Evolutionary conservation across 1,140 invertebrate genomes (phyloP), one percentile per base, ranked within the genome.

Genomic region (Cepaea nemoralis): DNA sequence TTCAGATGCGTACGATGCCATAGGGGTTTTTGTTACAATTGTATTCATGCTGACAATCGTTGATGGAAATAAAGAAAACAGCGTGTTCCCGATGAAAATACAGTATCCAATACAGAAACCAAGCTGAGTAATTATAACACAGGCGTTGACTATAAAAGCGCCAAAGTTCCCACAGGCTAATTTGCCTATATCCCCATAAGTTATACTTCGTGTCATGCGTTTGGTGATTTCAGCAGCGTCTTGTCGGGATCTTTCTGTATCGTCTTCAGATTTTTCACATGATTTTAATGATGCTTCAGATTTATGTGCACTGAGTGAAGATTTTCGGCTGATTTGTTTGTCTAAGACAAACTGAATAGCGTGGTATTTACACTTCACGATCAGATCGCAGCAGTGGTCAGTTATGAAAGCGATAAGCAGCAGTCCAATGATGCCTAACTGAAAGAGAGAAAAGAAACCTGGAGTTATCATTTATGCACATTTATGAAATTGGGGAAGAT

Each of bases 61-160:
- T 19, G 59, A 75, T 10, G 89, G 89, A 83, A 90, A 90, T 70
- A 89, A 59, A 0, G 85, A 78, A 66, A 84, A 79, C 27, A 91
- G 50, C 0, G 90, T 89, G 77, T 91, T 91, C 19, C 90, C 90
- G 27, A 91, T 85, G 69, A 91, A 91, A 24, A 91, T 90, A 75
- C 86, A 91, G 81, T 91, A 91, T 12, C 50, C 84, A 16, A 90
- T 83, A 84, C 88, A 90, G 55, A 89, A 90, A 39, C 89, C 86
- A 84, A 88, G 90, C 83, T 91, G 91, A 22, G 91, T 91, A 12
- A 91, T 71, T 3, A 86, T 79, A 0, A 91, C 84, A 77, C 85
- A 88, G 31, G 87, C 63, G 40, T 90, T 89, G 0, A 91, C 89
- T n/a, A 90, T 73, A 27, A 82, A 83, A 16, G 86, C 22, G 35